Evolutionary conservation across 1,140 invertebrate genomes (phyloP).

Genomic region (Drosophila arizonae): DNA sequence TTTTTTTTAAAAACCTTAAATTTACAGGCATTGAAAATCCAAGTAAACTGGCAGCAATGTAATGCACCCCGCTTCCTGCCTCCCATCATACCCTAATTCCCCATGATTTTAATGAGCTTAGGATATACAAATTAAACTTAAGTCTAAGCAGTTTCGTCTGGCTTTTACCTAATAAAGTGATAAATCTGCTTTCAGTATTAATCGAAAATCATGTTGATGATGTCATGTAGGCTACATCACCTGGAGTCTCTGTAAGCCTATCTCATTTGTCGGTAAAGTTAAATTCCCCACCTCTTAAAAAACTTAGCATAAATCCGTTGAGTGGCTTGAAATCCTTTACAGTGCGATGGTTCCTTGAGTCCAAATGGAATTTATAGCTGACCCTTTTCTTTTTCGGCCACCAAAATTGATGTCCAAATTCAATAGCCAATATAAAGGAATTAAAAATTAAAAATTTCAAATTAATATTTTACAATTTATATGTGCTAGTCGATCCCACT

Average conservation of each 20-base stretch:
- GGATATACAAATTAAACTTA: no score
- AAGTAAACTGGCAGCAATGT: no score
- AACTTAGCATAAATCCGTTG: not conserved
- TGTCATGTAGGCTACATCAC: not conserved
- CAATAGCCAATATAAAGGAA: no score
- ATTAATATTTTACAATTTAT: no score
- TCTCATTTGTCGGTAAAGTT: not conserved
- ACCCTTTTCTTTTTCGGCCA: constrained; percentile 35
- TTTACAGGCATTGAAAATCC: no score
- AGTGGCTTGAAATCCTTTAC: not conserved
- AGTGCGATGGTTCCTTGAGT: not conserved
- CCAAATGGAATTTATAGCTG: constrained; percentile 16
- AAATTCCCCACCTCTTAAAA: not conserved
- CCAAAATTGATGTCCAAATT: constrained; percentile 32
- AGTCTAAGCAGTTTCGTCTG: no score
- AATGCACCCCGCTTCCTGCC: no score
- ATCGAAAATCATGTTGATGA: no score
- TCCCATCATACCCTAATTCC: no score
- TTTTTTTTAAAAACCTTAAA: no score
- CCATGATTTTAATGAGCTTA: no score
- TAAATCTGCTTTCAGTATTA: constrained; percentile 19
- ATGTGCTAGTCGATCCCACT: no score
- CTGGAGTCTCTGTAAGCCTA: not conserved
- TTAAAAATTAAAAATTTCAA: not conserved
- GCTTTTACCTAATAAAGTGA: not conserved